phyloP scores from a whole-genome alignment of 2,113 vertebrate species.

The Cyphomyrus plagiostoma region DNA sequence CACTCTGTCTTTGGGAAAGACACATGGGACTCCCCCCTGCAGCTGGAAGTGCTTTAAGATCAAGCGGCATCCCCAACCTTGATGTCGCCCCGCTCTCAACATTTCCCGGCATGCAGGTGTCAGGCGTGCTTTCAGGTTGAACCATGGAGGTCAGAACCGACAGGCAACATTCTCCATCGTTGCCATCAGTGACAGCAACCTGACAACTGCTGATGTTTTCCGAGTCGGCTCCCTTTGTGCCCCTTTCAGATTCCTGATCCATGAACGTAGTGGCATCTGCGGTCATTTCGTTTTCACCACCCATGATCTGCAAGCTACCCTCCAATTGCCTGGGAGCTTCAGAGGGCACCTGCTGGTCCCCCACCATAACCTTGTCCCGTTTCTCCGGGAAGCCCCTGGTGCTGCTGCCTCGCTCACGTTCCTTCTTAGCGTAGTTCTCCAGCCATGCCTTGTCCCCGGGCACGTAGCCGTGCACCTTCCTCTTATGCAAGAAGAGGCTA shows the following conservation, averaged over 20 bases:
- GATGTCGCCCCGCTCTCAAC: constrained; percentile 14
- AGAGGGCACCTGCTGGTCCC: neutral
- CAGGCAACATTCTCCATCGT: constrained; percentile 48
- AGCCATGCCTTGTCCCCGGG: constrained; percentile 86
- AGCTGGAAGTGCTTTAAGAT: neutral
- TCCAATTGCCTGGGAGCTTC: neutral
- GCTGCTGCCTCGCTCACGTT: constrained; percentile 59
- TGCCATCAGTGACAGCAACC: constrained; percentile 14
- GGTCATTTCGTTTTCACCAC: neutral
- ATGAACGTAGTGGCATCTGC: neutral
- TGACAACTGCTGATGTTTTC: constrained; percentile 29
- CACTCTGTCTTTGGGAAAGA: constrained; percentile 8
- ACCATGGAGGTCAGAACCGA: constrained; percentile 52
- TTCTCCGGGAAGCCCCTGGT: constrained; percentile 36
- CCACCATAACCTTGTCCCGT: constrained; percentile 7
- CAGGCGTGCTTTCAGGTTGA: constrained; percentile 33
- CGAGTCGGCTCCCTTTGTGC: neutral
- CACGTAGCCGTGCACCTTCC: constrained; percentile 81
- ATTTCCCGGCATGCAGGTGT: neutral
- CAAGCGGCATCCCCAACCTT: neutral
- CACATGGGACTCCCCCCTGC: constrained; percentile 14
- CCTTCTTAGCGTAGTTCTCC: constrained; percentile 71
- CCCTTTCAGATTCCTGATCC: constrained; percentile 6
- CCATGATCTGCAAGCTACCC: neutral
- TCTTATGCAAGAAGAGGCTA: constrained; percentile 92